Evolutionary conservation across 2,888 invertebrate genomes (phyloP), one percentile per base, ranked within the genome.

Genomic region (Petrolisthes manimaculis): DNA sequence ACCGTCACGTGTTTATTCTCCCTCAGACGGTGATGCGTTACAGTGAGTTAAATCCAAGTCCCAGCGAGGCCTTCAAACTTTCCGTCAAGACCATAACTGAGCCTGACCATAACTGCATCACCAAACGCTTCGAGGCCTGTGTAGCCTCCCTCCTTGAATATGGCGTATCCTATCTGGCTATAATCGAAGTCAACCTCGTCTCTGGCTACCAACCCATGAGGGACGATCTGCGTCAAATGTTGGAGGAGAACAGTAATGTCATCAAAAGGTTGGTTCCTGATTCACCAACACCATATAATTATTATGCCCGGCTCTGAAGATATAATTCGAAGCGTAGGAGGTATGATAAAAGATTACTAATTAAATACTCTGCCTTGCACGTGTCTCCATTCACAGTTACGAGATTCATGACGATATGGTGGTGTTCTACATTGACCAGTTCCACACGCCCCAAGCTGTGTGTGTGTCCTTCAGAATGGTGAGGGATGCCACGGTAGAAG

Each of bases 91-190:
- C 75, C 5, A 1, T 5, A 4, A 71, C 51, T 6, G 75, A 71
- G 3, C 77, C 9, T 4, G 67, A 61, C 67, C 8, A 21, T 12
- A 37, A n/a, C 14, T 78, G 77, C 77, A 21, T 77, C 37, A 90
- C 91, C 79, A 91, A 92, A 83, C 75, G 81, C n/a, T 53, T 91
- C 18, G 88, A 91, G 56, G 89, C 83, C 9, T 91, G 91, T 86
- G 86, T 90, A 18, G 61, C 89, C 14, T 90, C 88, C 86, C 86
- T 82, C 18, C 67, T 86, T 3, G 92, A 93, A 4, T 94, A 94
- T 89, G 93, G 93, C 88, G 93, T 94, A 69, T 94, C 95, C 51
- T 95, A 95, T 92, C 94, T 94, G 94, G 94, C 94, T 75, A 92
- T 94, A 5, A 92, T 94, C 24, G 92, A 92, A 56, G 92, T 93